Evolutionary conservation across 2,797 vertebrate species (phyloP).

Genomic region (Peromyscus aztecus): DNA sequence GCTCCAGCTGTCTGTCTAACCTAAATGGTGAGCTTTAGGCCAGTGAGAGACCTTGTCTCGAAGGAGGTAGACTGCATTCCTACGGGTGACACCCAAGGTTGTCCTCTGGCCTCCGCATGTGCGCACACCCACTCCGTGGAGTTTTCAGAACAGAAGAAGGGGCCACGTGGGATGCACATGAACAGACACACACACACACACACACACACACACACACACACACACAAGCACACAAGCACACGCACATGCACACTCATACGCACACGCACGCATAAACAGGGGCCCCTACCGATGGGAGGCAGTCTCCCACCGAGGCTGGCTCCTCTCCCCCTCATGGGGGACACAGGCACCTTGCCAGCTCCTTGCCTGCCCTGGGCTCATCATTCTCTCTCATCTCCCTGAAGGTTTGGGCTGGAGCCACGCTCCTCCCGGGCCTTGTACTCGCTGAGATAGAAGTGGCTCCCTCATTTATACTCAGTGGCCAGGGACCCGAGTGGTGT

Average conservation of each 20-base stretch:
- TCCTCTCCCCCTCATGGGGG: accelerated
- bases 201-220: background rate
- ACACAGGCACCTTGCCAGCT: background rate
- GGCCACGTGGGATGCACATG: background rate
- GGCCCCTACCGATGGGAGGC: background rate
- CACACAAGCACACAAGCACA: background rate
- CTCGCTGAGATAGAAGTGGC: background rate
- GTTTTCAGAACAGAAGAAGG: background rate
- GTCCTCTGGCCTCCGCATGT: background rate
- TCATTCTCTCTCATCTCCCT: background rate
- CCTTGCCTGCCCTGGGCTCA: background rate
- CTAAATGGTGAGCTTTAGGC: background rate
- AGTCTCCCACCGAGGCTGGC: background rate
- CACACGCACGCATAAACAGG: background rate
- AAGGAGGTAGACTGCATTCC: background rate
- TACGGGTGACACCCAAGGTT: background rate
- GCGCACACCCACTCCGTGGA: background rate
- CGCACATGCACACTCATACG: background rate
- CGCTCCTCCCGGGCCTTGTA: background rate
- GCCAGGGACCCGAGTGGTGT: background rate
- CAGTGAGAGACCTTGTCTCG: background rate
- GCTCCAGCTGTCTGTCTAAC: background rate
- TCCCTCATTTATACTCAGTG: background rate
- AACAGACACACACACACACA: background rate
- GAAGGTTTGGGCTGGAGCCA: background rate